Evolutionary conservation across 2,888 invertebrate genomes (phyloP).

Genomic region (Agapostemon virescens): DNA sequence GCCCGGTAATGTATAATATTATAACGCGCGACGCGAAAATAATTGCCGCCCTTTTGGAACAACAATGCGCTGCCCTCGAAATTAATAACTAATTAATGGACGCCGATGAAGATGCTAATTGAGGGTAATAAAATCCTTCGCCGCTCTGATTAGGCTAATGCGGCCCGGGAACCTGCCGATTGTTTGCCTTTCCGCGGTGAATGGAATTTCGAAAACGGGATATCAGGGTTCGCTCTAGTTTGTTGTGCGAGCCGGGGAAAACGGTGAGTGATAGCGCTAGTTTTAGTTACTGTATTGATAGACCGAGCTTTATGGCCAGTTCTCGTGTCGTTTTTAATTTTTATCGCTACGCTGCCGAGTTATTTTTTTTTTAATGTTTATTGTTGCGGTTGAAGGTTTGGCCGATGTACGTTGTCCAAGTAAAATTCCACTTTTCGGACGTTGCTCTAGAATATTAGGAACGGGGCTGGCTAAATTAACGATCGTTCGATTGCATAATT

Average conservation of each 20-base stretch:
- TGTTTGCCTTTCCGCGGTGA: background rate
- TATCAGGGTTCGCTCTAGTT: background rate
- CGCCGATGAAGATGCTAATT: constrained; percentile 15
- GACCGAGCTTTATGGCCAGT: background rate
- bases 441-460: background rate
- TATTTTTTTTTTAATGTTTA: too few species aligned
- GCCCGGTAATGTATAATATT: constrained; percentile 17
- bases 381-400: background rate
- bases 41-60: constrained; percentile 13
- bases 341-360: too few species aligned
- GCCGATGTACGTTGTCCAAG: background rate
- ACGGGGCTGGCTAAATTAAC: background rate
- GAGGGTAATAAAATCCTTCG: constrained; percentile 5
- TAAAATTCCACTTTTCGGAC: background rate
- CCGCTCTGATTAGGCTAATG: constrained; percentile 7
- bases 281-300: background rate
- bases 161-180: background rate
- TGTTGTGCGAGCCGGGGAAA: background rate
- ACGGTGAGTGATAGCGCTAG: background rate
- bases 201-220: background rate
- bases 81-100: constrained; percentile 29
- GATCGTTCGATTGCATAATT: too few species aligned
- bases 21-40: constrained; percentile 22
- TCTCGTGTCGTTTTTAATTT: background rate
- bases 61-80: background rate